Base-by-base conservation (phyloP, 2,888 invertebrate genomes). In the Rhingia rostrata region DNA sequence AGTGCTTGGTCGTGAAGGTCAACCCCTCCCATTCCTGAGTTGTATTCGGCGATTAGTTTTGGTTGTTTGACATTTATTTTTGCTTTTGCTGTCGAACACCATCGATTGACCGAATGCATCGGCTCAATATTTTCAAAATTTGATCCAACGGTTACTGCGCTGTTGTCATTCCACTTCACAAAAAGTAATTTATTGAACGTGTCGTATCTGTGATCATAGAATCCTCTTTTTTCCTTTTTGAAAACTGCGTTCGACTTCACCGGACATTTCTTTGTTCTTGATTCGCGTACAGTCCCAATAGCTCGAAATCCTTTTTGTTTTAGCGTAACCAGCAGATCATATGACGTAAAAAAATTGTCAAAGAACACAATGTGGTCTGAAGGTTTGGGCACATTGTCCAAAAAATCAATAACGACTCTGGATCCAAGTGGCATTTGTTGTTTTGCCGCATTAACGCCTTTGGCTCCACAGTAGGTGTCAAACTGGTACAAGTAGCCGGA, bases 81-180 rank as follows among this genome's bases (percentile, higher is more conserved):
- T 45, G 41, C 32, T 58, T 66, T 79, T 63, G 7, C 45, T 14
- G 10, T 56, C 54, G 61, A 77, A 22, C 37, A 53, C 75, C 75
- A 63, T 49, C 78, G 69, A 14, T 70, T 78, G 49, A 78, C 78
- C 10, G 43, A 79, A 72, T 72, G 32, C 64, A 79, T 66, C 32
- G 72, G 66, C 58, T 79, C 41, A 35, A 79, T 60, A 45, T 53
- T 51, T 33, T 72, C 64, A 66, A 72, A 79, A 56, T 69, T 77
- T 77, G 69, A 63, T 22, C 61, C 75, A 49, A 75, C 53, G 14
- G 30, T 61, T n/a, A 75, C 67, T 14, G 33, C 61, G 10, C 70
- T 70, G 39, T 78, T 78, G 22, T 78, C 63, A 43, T 72, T 64
- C 51, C 70, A 70, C 41, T 78, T 70, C 14, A 70, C 45, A 30